A percentile compares a stretch with the other conserved stretches of the same genome.
phyloP scores from a whole-genome alignment of 1,140 invertebrate genomes.

The Aphidius gifuensis region DNA sequence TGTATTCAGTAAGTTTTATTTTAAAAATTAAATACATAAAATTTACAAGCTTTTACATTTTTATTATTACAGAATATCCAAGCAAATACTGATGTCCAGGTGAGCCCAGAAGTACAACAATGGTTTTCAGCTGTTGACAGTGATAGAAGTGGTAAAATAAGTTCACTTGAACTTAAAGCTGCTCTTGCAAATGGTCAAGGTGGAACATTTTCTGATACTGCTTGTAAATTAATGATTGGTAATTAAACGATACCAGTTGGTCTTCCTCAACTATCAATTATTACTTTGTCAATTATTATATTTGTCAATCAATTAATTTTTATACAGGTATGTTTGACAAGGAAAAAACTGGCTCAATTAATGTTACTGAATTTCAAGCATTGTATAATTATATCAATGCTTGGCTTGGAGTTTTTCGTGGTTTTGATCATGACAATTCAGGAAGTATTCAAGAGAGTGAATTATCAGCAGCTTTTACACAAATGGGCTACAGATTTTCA shows the following conservation, averaged over 20 bases:
- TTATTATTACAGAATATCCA: no score
- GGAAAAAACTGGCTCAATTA: slow-evolving; percentile 82
- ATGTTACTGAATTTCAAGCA: slow-evolving; percentile 80
- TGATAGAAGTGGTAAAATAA: slow-evolving; percentile 80
- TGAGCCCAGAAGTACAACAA: slow-evolving; percentile 68
- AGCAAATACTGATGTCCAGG: slow-evolving; percentile 26
- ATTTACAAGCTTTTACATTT: no score
- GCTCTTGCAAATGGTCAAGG: slow-evolving; percentile 86
- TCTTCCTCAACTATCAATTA: neutral
- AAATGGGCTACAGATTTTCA: slow-evolving; percentile 86
- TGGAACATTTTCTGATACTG: slow-evolving; percentile 77
- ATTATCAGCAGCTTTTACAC: slow-evolving; percentile 70
- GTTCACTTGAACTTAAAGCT: slow-evolving; percentile 71
- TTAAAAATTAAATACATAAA: no score
- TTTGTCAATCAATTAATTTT: slow-evolving; percentile 1
- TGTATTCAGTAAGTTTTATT: no score
- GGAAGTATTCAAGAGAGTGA: slow-evolving; percentile 80
- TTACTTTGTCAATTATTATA: slow-evolving; percentile 7
- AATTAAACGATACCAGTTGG: slow-evolving; percentile 21
- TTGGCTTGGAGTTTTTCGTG: slow-evolving; percentile 79
- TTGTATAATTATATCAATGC: slow-evolving; percentile 87
- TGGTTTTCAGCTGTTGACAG: slow-evolving; percentile 82
- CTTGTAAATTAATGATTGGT: slow-evolving; percentile 89
- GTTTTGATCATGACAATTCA: slow-evolving; percentile 78
- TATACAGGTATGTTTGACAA: slow-evolving; percentile 80